Percentiles rank a stretch among this genome's conserved stretches.
These are phyloP conservation scores for Rhagoletis pomonella DNA, from an alignment of 1,140 invertebrate species.

Conservation along the genomic window DNA sequence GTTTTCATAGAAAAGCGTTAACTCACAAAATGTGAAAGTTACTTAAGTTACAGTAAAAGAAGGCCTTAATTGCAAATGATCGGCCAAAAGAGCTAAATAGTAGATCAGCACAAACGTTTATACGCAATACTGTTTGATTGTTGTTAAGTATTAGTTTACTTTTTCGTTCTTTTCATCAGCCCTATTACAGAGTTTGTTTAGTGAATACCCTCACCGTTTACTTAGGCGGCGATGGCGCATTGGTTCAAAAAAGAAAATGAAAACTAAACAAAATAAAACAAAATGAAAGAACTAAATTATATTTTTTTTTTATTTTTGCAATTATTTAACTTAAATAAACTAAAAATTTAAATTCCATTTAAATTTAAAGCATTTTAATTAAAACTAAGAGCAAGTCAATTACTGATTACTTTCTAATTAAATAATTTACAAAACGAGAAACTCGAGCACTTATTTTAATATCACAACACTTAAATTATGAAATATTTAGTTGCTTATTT, in stretches of 20 bases:
- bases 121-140: too few relatives aligned
- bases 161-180: too few relatives aligned
- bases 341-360: neutral
- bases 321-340: neutral
- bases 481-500: neutral
- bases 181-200: too few relatives aligned
- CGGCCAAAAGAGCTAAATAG: too few relatives aligned
- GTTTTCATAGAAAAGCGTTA: too few relatives aligned
- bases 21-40: too few relatives aligned
- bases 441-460: conserved; percentile 44
- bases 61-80: too few relatives aligned
- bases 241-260: neutral
- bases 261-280: neutral
- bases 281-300: neutral
- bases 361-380: neutral
- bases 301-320: neutral
- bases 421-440: neutral
- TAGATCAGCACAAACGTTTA: too few relatives aligned
- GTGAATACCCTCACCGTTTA: too few relatives aligned
- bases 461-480: conserved; percentile 39
- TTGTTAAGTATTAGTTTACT: too few relatives aligned
- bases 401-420: neutral
- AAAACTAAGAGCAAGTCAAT: conserved; percentile 1
- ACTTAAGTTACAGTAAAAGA: too few relatives aligned
- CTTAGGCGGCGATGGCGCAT: neutral